phyloP scores from a whole-genome alignment of 2,113 vertebrate species.

The Lanius collurio region DNA sequence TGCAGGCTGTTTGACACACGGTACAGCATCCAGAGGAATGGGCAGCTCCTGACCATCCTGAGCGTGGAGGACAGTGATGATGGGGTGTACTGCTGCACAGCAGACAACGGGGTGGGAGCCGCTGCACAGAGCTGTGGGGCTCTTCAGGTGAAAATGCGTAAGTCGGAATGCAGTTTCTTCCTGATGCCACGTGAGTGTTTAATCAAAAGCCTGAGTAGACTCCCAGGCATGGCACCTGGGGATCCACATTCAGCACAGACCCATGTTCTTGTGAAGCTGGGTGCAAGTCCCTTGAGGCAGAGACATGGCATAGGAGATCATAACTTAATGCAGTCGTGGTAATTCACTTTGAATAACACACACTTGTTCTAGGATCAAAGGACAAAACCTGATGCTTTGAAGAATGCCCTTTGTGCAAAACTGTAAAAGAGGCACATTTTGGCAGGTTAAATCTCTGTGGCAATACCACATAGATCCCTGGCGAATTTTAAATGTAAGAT shows the following conservation, averaged over 20 bases:
- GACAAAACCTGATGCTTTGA: neutral
- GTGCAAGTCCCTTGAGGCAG: neutral
- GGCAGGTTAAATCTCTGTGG: neutral
- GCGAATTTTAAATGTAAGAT: neutral
- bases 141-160: conserved; percentile 98
- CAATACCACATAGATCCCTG: neutral
- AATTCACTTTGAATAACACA: neutral
- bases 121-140: conserved; percentile 92
- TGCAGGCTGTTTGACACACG: conserved; percentile 90
- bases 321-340: neutral
- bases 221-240: rapidly evolving
- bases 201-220: neutral
- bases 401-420: neutral
- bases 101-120: conserved; percentile 87
- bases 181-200: rapidly evolving
- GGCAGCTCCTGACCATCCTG: conserved; percentile 91
- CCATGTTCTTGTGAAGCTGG: neutral
- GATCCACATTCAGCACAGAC: neutral
- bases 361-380: neutral
- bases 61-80: conserved; percentile 89
- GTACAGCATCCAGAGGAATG: conserved; percentile 87
- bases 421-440: neutral
- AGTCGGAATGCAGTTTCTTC: conserved; percentile 51
- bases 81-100: conserved; percentile 92
- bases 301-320: neutral